phyloP scores from a whole-genome alignment of 2,113 vertebrate species.

The Ia io region DNA sequence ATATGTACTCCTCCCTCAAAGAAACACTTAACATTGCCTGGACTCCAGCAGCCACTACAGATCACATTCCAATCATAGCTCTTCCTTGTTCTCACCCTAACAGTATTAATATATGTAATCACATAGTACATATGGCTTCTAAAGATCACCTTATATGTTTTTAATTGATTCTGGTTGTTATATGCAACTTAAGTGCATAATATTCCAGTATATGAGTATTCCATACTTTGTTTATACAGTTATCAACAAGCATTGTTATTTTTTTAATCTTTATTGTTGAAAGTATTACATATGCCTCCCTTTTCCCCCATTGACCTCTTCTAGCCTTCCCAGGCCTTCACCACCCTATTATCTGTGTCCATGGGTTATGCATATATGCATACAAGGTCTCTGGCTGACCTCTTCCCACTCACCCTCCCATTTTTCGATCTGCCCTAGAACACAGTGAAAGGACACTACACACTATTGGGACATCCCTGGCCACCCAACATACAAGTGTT shows the following conservation, averaged over 20 bases:
- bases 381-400: too few relatives aligned
- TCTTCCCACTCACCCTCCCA: too few relatives aligned
- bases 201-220: background rate
- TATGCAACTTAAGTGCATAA: background rate
- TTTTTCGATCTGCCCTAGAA: background rate
- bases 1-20: background rate
- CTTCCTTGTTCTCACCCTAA: background rate
- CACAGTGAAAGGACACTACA: background rate
- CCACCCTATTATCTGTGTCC: too few relatives aligned
- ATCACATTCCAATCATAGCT: background rate
- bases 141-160: background rate
- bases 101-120: background rate
- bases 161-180: background rate
- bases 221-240: background rate
- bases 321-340: too few relatives aligned
- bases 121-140: background rate
- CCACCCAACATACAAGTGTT: background rate
- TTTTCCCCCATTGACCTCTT: too few relatives aligned
- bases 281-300: too few relatives aligned
- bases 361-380: too few relatives aligned
- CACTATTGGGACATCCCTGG: background rate
- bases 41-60: background rate
- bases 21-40: background rate
- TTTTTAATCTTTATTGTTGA: too few relatives aligned
- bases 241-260: background rate